Conservation (phyloP, 2,888 invertebrate species). For the Glaucopsyche alexis region DNA sequence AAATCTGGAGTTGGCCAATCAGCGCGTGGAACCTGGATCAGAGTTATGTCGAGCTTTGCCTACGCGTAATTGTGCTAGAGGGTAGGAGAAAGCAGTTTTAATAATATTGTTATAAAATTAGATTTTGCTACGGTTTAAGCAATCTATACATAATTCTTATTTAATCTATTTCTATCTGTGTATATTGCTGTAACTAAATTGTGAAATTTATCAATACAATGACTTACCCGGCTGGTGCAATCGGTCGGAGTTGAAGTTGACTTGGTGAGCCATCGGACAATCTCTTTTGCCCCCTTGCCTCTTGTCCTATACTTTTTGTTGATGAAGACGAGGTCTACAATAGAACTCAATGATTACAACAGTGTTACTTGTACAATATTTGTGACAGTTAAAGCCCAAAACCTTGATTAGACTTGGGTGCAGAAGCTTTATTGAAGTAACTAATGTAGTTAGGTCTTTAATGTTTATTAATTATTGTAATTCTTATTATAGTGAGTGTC, state of each 20-base stretch:
- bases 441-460: neutral
- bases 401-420: constrained; percentile 26
- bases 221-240: constrained; percentile 74
- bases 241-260: constrained; percentile 68
- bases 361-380: neutral
- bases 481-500: neutral
- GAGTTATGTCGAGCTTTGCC: too few relatives aligned
- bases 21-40: too few relatives aligned
- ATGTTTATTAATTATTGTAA: neutral
- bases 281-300: constrained; percentile 66
- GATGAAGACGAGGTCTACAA: constrained; percentile 44
- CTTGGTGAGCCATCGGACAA: constrained; percentile 71
- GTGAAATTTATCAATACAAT: neutral
- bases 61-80: too few relatives aligned
- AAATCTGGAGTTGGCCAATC: too few relatives aligned
- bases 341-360: neutral
- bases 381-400: constrained; percentile 16
- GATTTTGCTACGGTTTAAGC: too few relatives aligned
- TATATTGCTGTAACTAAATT: too few relatives aligned
- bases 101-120: too few relatives aligned
- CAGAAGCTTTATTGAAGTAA: neutral
- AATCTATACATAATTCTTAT: neutral
- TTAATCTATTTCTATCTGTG: too few relatives aligned
- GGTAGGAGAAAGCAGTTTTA: too few relatives aligned
- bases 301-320: constrained; percentile 61